Evolutionary conservation across 2,797 vertebrate genomes (phyloP).

Genomic region (Molossus molossus): DNA sequence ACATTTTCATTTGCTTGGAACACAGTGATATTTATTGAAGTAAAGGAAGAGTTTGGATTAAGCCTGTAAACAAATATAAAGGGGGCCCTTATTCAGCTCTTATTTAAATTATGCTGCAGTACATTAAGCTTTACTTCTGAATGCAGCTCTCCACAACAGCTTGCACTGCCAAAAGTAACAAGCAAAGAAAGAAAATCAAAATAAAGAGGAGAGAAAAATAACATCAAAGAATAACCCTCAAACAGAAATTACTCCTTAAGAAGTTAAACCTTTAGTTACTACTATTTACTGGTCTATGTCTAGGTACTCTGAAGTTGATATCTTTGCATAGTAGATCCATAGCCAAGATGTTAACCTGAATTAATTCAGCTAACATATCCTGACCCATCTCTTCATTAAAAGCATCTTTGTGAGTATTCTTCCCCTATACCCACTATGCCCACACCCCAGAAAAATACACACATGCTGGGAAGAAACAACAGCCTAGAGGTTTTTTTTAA

Average conservation of each 20-base stretch:
- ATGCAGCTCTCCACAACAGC: constrained; percentile 84
- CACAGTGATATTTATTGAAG: constrained; percentile 85
- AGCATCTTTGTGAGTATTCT: constrained; percentile 65
- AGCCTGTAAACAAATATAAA: constrained; percentile 89
- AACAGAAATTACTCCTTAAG: constrained; percentile 76
- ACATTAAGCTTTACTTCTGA: constrained; percentile 88
- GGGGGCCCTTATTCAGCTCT: constrained; percentile 86
- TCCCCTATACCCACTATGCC: background rate
- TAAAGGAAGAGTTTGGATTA: constrained; percentile 87
- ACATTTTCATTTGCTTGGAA: constrained; percentile 89
- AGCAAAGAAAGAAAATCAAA: constrained; percentile 70
- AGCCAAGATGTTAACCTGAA: constrained; percentile 77
- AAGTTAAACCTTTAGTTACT: constrained; percentile 81
- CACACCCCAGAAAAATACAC: background rate
- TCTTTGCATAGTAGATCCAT: constrained; percentile 74
- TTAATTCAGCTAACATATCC: constrained; percentile 78
- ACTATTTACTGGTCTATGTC: constrained; percentile 84
- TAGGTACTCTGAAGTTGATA: constrained; percentile 76
- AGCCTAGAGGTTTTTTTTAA: constrained; percentile 48
- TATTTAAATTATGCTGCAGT: constrained; percentile 86
- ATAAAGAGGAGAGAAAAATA: constrained; percentile 63
- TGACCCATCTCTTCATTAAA: constrained; percentile 83
- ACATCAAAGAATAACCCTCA: constrained; percentile 44
- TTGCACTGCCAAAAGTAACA: constrained; percentile 88
- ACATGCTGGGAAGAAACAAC: constrained; percentile 64